Conservation (phyloP, 2,888 invertebrate genomes). For the Folsomia manolachei region DNA sequence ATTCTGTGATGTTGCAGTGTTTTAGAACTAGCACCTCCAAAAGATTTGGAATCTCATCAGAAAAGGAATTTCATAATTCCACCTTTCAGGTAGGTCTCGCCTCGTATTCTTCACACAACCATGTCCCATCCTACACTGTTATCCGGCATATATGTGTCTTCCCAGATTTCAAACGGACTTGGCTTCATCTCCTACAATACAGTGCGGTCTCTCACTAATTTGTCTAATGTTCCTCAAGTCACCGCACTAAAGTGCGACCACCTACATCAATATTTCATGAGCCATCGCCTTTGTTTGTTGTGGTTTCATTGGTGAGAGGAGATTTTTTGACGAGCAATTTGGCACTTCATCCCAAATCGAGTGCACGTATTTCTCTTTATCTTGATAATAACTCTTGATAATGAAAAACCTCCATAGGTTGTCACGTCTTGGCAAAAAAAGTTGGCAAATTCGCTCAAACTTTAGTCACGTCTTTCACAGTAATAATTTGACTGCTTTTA, state of each 20-base stretch:
- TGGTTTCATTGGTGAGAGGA: background rate
- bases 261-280: constrained; percentile 14
- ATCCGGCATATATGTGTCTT: too few species aligned
- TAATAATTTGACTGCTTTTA: constrained; percentile 10
- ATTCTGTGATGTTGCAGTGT: background rate
- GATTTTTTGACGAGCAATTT: constrained; percentile 14
- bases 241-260: constrained; percentile 3
- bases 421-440: constrained; percentile 18
- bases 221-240: background rate
- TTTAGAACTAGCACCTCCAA: background rate
- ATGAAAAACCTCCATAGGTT: constrained; percentile 6
- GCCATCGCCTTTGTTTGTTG: background rate
- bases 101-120: too few species aligned
- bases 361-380: constrained; percentile 19
- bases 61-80: constrained; percentile 12
- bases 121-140: too few species aligned
- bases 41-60: constrained; percentile 5
- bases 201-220: too few species aligned
- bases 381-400: constrained; percentile 19
- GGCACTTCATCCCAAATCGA: constrained; percentile 9
- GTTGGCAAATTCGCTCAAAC: constrained; percentile 17
- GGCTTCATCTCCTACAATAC: too few species aligned
- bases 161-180: too few species aligned
- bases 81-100: constrained; percentile 5
- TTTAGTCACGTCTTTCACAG: constrained; percentile 15